Percentiles rank a stretch among this genome's conserved stretches.
phyloP scores from a whole-genome alignment of 2,888 invertebrate genomes.

The Catocala nupta region DNA sequence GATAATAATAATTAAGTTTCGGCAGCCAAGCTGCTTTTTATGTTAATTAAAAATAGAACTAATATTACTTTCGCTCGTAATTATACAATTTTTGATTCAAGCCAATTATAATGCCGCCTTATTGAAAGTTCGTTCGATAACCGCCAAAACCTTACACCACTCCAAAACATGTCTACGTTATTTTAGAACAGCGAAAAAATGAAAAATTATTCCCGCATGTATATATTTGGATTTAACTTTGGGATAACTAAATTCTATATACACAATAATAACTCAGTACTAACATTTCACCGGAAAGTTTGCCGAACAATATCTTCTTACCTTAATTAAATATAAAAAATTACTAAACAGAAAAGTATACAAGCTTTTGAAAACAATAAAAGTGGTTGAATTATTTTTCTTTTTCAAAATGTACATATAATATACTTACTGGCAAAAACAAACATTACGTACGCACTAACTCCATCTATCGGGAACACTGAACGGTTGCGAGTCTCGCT shows the following conservation, averaged over 20 bases:
- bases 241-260: conserved; percentile 83
- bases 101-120: too few species aligned
- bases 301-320: conserved; percentile 45
- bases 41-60: too few species aligned
- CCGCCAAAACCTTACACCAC: conserved; percentile 59
- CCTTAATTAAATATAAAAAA: conserved; percentile 63
- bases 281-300: conserved; percentile 42
- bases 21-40: too few species aligned
- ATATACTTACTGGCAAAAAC: conserved; percentile 81
- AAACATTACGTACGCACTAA: conserved; percentile 59
- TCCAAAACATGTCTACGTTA: conserved; percentile 66
- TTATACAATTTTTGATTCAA: too few species aligned
- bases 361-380: conserved; percentile 74
- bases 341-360: conserved; percentile 74
- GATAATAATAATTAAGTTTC: too few species aligned
- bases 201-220: conserved; percentile 68
- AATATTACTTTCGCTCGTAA: too few species aligned
- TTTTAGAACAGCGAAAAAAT: conserved; percentile 63
- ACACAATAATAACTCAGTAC: conserved; percentile 73
- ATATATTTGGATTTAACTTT: conserved; percentile 83
- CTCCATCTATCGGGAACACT: conserved; percentile 42
- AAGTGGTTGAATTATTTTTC: conserved; percentile 63
- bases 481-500: conserved; percentile 7
- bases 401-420: conserved; percentile 84
- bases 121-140: conserved; percentile 63